Percentiles rank a stretch among this genome's conserved stretches.
Evolutionary conservation across 2,888 invertebrate species (phyloP).

Genomic region (Beris chalybata): DNA sequence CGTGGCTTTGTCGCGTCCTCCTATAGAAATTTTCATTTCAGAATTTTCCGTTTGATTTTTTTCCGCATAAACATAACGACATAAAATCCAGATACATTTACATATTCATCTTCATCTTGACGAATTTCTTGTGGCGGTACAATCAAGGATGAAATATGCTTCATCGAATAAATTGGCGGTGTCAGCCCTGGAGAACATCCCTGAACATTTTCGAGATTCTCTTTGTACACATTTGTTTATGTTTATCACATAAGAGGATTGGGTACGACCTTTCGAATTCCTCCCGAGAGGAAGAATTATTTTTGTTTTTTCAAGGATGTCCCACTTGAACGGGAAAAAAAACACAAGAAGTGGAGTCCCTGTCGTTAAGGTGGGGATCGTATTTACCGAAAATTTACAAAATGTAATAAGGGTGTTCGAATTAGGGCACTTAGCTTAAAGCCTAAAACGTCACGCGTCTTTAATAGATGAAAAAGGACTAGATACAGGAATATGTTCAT

Average conservation of each 20-base stretch:
- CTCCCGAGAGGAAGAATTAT: conserved; percentile 26
- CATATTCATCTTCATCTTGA: too few species aligned
- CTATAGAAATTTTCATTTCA: too few species aligned
- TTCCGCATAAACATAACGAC: too few species aligned
- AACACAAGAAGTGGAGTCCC: not conserved
- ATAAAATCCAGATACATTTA: too few species aligned
- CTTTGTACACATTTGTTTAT: conserved; percentile 33
- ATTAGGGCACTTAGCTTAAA: too few species aligned
- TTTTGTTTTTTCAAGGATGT: conserved; percentile 8
- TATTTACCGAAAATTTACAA: conserved; percentile 14
- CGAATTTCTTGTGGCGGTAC: not conserved
- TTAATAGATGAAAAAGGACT: too few species aligned
- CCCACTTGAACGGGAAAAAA: not conserved
- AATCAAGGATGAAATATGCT: not conserved
- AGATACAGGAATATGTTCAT: too few species aligned
- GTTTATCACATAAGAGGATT: conserved; percentile 35
- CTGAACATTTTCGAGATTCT: conserved; percentile 17
- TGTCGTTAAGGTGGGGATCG: not conserved
- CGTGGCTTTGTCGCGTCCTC: too few species aligned
- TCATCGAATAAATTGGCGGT: conserved; percentile 11
- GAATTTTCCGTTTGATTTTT: too few species aligned
- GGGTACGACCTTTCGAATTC: conserved; percentile 24
- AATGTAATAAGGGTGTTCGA: conserved; percentile 3
- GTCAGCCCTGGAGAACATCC: conserved; percentile 8
- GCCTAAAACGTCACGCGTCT: too few species aligned